Evolutionary conservation across 1,140 invertebrate genomes (phyloP).

Genomic region (Aphaenogaster ashmeadi): DNA sequence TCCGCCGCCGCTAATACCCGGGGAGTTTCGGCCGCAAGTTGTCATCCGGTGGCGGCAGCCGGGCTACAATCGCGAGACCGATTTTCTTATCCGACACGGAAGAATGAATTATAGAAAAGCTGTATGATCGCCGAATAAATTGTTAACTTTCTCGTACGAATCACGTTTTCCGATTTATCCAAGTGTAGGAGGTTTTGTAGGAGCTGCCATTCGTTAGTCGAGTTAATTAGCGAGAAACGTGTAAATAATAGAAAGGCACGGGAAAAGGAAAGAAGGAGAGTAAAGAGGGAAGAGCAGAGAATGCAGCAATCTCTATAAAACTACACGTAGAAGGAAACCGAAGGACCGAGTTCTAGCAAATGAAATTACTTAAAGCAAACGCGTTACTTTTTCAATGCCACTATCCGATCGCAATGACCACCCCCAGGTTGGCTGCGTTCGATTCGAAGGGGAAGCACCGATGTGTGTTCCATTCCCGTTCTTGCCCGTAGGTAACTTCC

Average conservation of each 20-base stretch:
- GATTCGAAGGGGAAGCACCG: conserved; percentile 52
- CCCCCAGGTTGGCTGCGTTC: conserved; percentile 47
- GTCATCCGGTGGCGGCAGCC: conserved; percentile 72
- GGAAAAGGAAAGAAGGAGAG: neutral
- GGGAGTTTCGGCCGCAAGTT: conserved; percentile 72
- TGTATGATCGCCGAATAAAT: neutral
- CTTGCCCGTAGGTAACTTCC: conserved; percentile 59
- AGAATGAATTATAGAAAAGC: conserved; percentile 1
- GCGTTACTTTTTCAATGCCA: conserved; percentile 61
- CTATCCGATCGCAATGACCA: conserved; percentile 61
- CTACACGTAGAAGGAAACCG: conserved; percentile 36
- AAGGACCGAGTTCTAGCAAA: conserved; percentile 35
- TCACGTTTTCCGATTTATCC: conserved; percentile 11
- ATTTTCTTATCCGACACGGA: conserved; percentile 19
- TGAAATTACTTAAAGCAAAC: conserved; percentile 63
- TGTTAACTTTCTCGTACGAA: neutral
- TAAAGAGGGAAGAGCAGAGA: neutral
- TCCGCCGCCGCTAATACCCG: conserved; percentile 76
- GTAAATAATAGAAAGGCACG: neutral
- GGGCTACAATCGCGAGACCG: conserved; percentile 15
- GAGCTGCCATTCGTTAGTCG: conserved; percentile 29
- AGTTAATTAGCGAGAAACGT: conserved; percentile 51
- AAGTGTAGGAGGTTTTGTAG: neutral
- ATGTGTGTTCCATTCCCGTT: conserved; percentile 65
- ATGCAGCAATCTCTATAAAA: conserved; percentile 56